Evolutionary conservation across 2,797 vertebrate genomes (phyloP).

Genomic region (Myotis planiceps): DNA sequence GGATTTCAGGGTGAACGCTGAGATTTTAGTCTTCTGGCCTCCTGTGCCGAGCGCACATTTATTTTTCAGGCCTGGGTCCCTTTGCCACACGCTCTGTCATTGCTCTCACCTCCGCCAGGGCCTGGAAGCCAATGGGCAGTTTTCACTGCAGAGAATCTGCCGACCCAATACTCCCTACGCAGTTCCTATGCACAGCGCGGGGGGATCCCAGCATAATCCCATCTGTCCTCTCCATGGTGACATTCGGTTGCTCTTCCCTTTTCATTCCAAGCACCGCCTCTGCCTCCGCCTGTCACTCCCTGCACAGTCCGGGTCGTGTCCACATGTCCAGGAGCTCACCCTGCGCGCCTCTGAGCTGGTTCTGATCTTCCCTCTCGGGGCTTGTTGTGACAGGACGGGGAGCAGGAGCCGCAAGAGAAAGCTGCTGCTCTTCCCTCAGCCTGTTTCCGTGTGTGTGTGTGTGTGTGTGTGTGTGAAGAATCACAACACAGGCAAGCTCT

Average conservation of each 20-base stretch:
- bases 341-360: conserved; percentile 16
- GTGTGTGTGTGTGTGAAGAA: conserved; percentile 12
- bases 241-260: conserved; percentile 67
- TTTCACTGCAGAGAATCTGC: conserved; percentile 75
- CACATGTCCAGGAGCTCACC: conserved; percentile 55
- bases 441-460: no score
- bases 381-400: conserved; percentile 4
- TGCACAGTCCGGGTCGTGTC: conserved; percentile 52
- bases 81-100: conserved; percentile 61
- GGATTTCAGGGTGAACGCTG: conserved; percentile 56
- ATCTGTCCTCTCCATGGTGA: conserved; percentile 62
- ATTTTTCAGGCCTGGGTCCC: neutral
- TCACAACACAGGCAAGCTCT: neutral
- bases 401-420: neutral
- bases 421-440: neutral
- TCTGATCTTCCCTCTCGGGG: conserved; percentile 16
- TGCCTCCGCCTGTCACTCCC: conserved; percentile 25
- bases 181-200: conserved; percentile 70
- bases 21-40: conserved; percentile 51
- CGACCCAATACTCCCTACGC: conserved; percentile 75
- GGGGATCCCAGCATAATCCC: conserved; percentile 70
- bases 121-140: conserved; percentile 62
- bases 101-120: conserved; percentile 60
- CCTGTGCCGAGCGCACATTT: neutral
- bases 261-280: conserved; percentile 33